Conservation (phyloP, 2,113 vertebrate genomes). For the Rhinichthys klamathensis region DNA sequence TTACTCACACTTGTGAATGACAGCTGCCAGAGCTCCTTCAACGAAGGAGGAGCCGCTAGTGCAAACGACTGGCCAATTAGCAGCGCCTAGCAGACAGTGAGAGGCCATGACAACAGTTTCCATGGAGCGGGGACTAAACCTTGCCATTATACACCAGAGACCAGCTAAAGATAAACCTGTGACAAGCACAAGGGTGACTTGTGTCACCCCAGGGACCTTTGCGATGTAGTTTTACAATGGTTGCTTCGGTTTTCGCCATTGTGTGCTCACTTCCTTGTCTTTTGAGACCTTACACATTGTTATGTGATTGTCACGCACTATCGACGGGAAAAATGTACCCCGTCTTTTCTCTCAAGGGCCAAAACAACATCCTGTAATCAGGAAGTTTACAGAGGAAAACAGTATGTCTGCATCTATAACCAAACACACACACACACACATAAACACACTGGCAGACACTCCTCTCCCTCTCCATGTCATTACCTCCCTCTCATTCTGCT, state of each 20-base stretch:
- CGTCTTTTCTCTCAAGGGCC: neutral
- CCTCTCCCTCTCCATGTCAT: conserved; percentile 53
- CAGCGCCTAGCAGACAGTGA: conserved; percentile 17
- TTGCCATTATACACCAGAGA: conserved; percentile 40
- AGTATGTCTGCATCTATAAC: conserved; percentile 38
- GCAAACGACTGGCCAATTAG: conserved; percentile 53
- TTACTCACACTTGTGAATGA: conserved; percentile 19
- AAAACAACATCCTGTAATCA: conserved; percentile 39
- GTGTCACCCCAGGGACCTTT: conserved; percentile 18
- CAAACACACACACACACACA: conserved; percentile 28
- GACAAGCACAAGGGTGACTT: conserved; percentile 9
- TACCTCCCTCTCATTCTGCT: conserved; percentile 49
- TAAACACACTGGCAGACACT: conserved; percentile 35
- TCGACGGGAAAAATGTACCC: neutral
- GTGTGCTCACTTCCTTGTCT: neutral
- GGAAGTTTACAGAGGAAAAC: conserved; percentile 42
- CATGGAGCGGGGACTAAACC: conserved; percentile 61
- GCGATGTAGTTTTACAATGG: neutral
- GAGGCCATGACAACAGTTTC: conserved; percentile 66
- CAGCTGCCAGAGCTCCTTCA: conserved; percentile 39
- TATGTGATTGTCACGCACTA: neutral
- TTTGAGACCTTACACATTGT: conserved; percentile 25
- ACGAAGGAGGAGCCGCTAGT: conserved; percentile 35
- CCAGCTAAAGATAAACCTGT: conserved; percentile 60
- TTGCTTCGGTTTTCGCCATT: neutral